Evolutionary conservation across 2,113 vertebrate species (phyloP).

Genomic region (Peromyscus californicus): DNA sequence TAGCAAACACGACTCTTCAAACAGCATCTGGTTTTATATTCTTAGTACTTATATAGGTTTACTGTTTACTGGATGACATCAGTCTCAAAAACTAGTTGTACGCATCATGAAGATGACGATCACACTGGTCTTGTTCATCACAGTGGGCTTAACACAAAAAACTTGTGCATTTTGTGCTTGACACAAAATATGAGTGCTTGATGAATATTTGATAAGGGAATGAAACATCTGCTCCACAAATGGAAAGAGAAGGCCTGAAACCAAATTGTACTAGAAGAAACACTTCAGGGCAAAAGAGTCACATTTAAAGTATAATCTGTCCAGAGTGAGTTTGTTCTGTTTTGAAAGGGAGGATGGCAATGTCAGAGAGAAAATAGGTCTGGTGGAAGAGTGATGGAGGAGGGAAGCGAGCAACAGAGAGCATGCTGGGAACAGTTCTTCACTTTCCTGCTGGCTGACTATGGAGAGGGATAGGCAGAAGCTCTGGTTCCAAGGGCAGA

Average conservation of each 20-base stretch:
- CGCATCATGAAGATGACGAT: not conserved
- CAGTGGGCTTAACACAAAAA: not conserved
- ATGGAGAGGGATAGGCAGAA: not conserved
- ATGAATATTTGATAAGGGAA: not conserved
- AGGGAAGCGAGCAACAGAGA: not conserved
- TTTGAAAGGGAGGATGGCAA: not conserved
- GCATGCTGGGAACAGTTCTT: not conserved
- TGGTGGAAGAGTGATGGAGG: not conserved
- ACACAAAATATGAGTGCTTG: not conserved
- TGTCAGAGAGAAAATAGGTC: not conserved
- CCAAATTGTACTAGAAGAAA: not conserved
- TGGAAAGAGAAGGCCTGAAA: constrained; percentile 36
- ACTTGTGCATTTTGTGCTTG: not conserved
- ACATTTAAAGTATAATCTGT: not conserved
- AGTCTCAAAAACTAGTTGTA: not conserved
- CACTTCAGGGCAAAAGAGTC: constrained; percentile 11
- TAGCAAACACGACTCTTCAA: not conserved
- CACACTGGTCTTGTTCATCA: not conserved
- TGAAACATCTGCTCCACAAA: constrained; percentile 23
- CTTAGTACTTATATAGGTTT: not conserved
- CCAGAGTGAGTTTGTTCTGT: not conserved
- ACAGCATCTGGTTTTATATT: not conserved
- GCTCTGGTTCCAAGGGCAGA: not conserved
- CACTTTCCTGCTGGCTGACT: not conserved
- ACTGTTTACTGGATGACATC: not conserved